phyloP scores from a whole-genome alignment of 1,140 invertebrate genomes.

The Brachionus sp. region DNA sequence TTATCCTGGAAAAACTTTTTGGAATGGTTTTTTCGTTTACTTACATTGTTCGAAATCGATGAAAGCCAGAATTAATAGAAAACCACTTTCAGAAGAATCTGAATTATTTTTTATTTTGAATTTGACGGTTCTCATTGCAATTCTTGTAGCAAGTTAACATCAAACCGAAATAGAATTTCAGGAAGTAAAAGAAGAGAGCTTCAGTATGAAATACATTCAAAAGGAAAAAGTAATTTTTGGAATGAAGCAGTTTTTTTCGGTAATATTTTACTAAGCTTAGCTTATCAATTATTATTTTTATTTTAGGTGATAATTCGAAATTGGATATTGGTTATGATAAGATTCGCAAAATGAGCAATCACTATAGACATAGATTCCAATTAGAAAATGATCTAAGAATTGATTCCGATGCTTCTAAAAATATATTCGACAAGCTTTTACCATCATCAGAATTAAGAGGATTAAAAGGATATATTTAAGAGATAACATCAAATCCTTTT shows the following conservation, averaged over 20 bases:
- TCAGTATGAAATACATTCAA: background rate
- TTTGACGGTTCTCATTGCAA: background rate
- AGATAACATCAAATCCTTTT: background rate
- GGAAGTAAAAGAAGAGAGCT: background rate
- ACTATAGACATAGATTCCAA: background rate
- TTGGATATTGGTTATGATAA: background rate
- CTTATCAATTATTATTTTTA: background rate
- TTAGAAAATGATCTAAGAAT: background rate
- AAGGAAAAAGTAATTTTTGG: background rate
- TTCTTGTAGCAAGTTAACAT: background rate
- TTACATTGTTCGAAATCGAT: background rate
- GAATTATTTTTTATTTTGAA: background rate
- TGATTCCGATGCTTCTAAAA: conserved; percentile 8
- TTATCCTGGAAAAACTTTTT: background rate
- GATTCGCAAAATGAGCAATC: background rate
- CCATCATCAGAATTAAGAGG: background rate
- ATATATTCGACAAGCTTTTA: background rate
- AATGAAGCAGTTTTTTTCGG: background rate
- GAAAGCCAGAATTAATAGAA: background rate
- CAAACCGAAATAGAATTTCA: background rate
- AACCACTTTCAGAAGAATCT: background rate
- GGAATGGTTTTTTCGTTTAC: background rate
- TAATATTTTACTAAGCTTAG: background rate
- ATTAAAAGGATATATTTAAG: background rate
- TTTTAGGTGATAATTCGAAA: background rate